Evolutionary conservation across 35 echinoderm and acorn worm species (phyloP), one percentile per base, ranked within the genome.

Genomic region (Lytechinus pictus): DNA sequence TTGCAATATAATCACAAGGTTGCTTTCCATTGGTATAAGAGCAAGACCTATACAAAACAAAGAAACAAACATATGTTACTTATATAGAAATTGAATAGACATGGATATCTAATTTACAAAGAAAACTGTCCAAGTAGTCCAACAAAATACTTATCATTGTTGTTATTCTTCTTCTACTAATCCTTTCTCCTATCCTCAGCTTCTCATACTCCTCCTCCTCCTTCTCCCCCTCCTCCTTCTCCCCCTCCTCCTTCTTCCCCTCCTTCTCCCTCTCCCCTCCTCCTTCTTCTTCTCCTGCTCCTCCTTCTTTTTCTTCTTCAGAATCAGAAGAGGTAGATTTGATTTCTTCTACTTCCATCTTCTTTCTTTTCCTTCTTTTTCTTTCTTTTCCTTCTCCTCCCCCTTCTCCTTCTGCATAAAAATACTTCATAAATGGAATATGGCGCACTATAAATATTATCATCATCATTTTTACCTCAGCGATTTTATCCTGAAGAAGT

Each of bases 401-500:
- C 4, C 4, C 8, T 57, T 57, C 11, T 57, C 11, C 55, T 57
- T 11, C 11, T 44, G 33, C 33, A 44, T 44, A 44, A 2, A 44
- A 44, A 87, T 10, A 0, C 66, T 94, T 94, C 33, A 44, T 44
- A 0, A 44, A 44, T 44, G 33, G 33, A 44, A 44, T 44, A 44
- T 44, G 33, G 33, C 1, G 33, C 33, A 44, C 33, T 44, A 44
- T 2, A 44, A 44, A 44, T 44, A 44, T 44, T 44, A 44, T 44
- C 33, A 44, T 44, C 33, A 44, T 44, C 33, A 44, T 44, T 44
- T 44, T 44, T 95, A 99, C 98, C 96, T 99, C 98, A 29, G 98
- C 97, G 19, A 99, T 99, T 27, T 97, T 95, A 92, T 99, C 98
- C 55, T 99, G 98, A 13, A 99, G 92, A 10, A 99, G 89, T 10